Base-by-base conservation (phyloP, 2,888 invertebrate species). In the Terebella lapidaria region DNA sequence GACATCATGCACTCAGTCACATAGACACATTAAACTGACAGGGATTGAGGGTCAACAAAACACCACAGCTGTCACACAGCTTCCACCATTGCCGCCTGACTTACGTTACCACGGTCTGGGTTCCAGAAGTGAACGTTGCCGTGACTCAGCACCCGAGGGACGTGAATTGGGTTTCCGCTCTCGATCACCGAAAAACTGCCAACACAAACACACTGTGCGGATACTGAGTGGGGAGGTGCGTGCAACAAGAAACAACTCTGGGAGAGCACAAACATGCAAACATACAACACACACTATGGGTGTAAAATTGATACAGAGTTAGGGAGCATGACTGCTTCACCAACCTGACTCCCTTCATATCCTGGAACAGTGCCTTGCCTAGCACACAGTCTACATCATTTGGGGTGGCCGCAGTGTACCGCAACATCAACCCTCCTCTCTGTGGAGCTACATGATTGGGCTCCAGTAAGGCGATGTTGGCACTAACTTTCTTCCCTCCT, bases 71-170 rank as follows among this genome's bases (percentile, higher is more conserved):
- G n/a, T n/a, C n/a, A n/a, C n/a, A n/a, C n/a, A n/a, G n/a, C n/a
- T n/a, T n/a, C n/a, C n/a, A n/a, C n/a, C n/a, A n/a, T n/a, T n/a
- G n/a, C n/a, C n/a, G n/a, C n/a, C n/a, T n/a, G n/a, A n/a, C n/a
- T n/a, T 35, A 35, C 42, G 10, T 35, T 10, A n/a, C 42, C n/a
- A 15, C 73, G 71, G 60, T 73, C 71, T 20, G 72, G 68, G 61
- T 79, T 77, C 77, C 78, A 80, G 70, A 78, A 79, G 56, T 74
- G 70, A 54, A 80, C 72, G 63, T 76, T 78, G 18, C 77, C 77
- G 68, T 78, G 78, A 59, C 71, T 73, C 27, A 70, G 72, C n/a
- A 79, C 76, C 4, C 76, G 67, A 4, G 78, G 78, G 0, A 80
- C 77, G 67, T 80, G 79, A 42, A 79, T 71, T 3, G 79, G 79